Evolutionary conservation across 2,888 invertebrate genomes (phyloP), one percentile per base, ranked within the genome.

Genomic region (Phasia obesa): DNA sequence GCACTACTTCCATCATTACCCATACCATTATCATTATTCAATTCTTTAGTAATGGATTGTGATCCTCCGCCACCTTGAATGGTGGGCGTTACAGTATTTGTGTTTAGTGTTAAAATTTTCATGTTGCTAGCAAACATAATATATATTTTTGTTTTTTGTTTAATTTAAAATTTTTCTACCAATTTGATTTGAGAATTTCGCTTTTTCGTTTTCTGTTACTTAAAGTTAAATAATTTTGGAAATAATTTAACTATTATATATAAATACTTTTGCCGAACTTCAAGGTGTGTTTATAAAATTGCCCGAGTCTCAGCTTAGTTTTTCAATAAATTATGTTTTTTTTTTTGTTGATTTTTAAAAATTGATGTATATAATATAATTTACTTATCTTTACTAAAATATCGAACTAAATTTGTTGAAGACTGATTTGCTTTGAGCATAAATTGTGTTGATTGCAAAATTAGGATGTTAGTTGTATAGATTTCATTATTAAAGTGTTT

Each of bases 91-190:
- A 65, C 35, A 55, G 31, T 64, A 25, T 78, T 84, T 64, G 86
- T 84, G 78, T 85, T 87, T 23, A 87, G 75, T 71, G 88, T 84
- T 86, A 88, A 87, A 77, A 89, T 89, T 85, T 90, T 90, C 87
- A 90, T 88, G 71, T 87, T 87, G 57, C 78, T 76, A 44, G 84
- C 81, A 82, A 85, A 80, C 86, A 86, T 86, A 83, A 60, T 75
- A 81, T 44, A 53, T 53, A 31, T 55, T 21, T 62, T n/a, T 42
- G 5, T 44, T 49, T 53, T 53, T 31, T 55, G 9, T 35, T 47
- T 65, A 17, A 21, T 23, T 5, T 44, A 5, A n/a, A n/a, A n/a
- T n/a, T n/a, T n/a, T n/a, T n/a, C n/a, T n/a, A n/a, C n/a, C n/a
- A n/a, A 42, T 44, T 65, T 75, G 35, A 21, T 27, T 57, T 55